A percentile compares a stretch with the other conserved stretches of the same genome.
phyloP scores from a whole-genome alignment of 1,140 invertebrate species.

The Euwallacea fornicatus region DNA sequence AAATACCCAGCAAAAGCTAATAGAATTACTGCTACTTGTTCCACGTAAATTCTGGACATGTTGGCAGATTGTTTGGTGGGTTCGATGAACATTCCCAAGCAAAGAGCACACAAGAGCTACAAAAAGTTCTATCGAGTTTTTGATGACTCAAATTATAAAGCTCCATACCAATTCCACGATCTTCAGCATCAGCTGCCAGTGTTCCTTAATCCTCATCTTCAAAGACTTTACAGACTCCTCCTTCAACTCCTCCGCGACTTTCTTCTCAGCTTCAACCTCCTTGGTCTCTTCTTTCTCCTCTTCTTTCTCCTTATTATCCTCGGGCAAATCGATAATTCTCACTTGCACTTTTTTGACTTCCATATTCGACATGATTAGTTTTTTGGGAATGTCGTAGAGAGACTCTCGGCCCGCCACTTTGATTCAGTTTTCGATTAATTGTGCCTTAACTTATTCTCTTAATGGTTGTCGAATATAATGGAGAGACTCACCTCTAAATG shows the following conservation, averaged over 20 bases:
- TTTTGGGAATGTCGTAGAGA: slow-evolving; percentile 44
- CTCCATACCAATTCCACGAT: slow-evolving; percentile 49
- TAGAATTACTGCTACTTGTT: slow-evolving; percentile 61
- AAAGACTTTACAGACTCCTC: not conserved
- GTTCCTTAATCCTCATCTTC: slow-evolving; percentile 16
- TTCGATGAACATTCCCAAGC: slow-evolving; percentile 60
- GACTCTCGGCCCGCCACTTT: slow-evolving; percentile 36
- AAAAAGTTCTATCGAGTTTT: slow-evolving; percentile 1
- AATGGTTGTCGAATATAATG: too few species aligned
- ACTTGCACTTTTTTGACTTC: slow-evolving; percentile 34
- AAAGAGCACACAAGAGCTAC: slow-evolving; percentile 44
- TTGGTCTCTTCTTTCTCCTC: slow-evolving; percentile 6
- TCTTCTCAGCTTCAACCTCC: slow-evolving; percentile 31
- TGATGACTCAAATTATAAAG: not conserved
- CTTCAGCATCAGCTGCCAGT: slow-evolving; percentile 50
- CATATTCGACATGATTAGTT: slow-evolving; percentile 27
- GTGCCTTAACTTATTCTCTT: too few species aligned
- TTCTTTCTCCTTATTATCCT: slow-evolving; percentile 16
- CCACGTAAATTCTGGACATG: slow-evolving; percentile 54
- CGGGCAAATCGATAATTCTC: not conserved
- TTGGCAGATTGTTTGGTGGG: slow-evolving; percentile 56
- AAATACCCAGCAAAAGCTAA: slow-evolving; percentile 62
- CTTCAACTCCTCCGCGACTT: not conserved
- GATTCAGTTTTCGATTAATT: not conserved
- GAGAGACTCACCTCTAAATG: too few species aligned